Evolutionary conservation across 2,888 invertebrate genomes (phyloP).

Genomic region (Torymus tubicola): DNA sequence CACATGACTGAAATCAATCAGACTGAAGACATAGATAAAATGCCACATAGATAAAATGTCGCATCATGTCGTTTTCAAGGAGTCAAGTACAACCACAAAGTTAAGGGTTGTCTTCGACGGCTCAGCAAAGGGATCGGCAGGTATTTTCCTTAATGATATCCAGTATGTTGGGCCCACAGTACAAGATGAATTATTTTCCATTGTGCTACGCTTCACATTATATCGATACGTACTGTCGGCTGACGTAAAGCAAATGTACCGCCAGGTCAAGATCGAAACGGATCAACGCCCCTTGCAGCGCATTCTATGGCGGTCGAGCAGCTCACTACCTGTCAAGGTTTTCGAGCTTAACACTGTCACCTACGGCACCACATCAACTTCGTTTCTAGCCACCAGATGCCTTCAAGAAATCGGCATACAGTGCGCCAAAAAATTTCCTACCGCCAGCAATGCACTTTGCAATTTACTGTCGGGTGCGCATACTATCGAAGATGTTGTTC

Average conservation of each 20-base stretch:
- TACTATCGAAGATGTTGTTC: not conserved
- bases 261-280: not conserved
- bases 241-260: constrained; percentile 4
- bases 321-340: not conserved
- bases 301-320: not conserved
- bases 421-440: too few species aligned
- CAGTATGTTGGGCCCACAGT: not conserved
- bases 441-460: not conserved
- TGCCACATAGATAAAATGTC: not conserved
- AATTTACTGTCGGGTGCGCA: not conserved
- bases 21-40: too few species aligned
- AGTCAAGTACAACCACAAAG: not conserved
- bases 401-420: not conserved
- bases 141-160: not conserved
- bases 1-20: not conserved
- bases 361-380: not conserved
- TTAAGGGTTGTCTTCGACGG: not conserved
- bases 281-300: not conserved
- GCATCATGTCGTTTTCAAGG: not conserved
- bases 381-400: constrained; percentile 2
- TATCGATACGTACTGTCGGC: not conserved
- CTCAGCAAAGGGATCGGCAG: not conserved
- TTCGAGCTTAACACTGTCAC: not conserved
- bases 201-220: not conserved
- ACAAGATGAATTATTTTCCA: constrained; percentile 6